Conservation (phyloP, 2,113 vertebrate species). For the Haemorhous mexicanus region DNA sequence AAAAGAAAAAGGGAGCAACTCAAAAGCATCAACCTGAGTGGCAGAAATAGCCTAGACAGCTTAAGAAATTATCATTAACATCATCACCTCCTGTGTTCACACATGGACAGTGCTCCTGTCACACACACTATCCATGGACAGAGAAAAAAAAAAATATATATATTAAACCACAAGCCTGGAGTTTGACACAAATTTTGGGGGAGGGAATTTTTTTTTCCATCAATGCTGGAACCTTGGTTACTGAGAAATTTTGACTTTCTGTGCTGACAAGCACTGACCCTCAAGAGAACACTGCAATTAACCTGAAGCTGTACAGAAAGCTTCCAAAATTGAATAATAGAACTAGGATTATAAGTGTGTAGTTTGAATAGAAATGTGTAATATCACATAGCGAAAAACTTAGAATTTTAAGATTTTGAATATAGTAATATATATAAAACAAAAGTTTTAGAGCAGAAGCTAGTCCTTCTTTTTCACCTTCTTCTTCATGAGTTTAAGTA, state of each 20-base stretch:
- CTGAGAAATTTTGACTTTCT: neutral
- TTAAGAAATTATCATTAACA: neutral
- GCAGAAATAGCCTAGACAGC: neutral
- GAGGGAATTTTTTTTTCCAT: neutral
- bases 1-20: neutral
- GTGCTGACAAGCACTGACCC: neutral
- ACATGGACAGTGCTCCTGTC: neutral
- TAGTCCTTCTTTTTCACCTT: neutral
- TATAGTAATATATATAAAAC: neutral
- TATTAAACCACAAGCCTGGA: neutral
- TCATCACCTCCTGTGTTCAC: neutral
- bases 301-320: neutral
- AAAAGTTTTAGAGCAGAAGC: neutral
- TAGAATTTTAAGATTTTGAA: neutral
- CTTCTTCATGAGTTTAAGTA: neutral
- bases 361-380: neutral
- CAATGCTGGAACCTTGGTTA: neutral
- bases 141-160: neutral
- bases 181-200: fast-evolving
- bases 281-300: neutral
- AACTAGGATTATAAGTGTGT: neutral
- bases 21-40: neutral
- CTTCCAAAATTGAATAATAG: neutral
- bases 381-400: neutral
- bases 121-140: neutral